Percentiles rank a stretch among this genome's conserved stretches.
Evolutionary conservation across 2,888 invertebrate genomes (phyloP).

Genomic region (Eupelmus urozonus): DNA sequence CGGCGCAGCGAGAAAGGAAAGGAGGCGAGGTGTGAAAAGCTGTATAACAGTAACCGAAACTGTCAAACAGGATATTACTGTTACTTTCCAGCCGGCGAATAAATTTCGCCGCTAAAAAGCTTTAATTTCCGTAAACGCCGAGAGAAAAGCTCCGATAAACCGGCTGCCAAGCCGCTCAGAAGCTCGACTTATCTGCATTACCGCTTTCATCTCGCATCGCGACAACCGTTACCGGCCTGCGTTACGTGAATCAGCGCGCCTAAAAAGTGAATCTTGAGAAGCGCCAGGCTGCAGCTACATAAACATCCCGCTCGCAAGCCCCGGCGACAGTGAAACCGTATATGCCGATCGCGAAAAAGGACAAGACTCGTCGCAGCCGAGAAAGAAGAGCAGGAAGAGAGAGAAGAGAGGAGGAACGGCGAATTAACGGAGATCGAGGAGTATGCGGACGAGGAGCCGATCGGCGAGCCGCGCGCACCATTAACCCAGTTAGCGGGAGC

Average conservation of each 20-base stretch:
- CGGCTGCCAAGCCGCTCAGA: no score
- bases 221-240: neutral
- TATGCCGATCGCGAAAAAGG: neutral
- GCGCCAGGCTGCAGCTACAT: neutral
- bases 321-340: neutral
- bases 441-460: neutral
- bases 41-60: no score
- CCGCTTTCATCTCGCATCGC: no score
- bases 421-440: constrained; percentile 28
- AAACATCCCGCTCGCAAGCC: neutral
- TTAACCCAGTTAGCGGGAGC: constrained; percentile 56
- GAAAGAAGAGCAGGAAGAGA: neutral
- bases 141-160: no score
- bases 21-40: no score
- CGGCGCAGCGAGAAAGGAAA: no score
- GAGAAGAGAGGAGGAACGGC: neutral
- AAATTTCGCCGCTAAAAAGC: no score
- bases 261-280: neutral
- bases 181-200: no score
- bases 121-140: no score
- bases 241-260: neutral
- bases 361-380: no score
- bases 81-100: no score
- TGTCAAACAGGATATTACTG: no score
- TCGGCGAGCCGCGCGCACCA: constrained; percentile 34